These are phyloP conservation scores for Tenthredo mesomela DNA, from an alignment of 2,888 invertebrate species.

Conservation along the genomic window DNA sequence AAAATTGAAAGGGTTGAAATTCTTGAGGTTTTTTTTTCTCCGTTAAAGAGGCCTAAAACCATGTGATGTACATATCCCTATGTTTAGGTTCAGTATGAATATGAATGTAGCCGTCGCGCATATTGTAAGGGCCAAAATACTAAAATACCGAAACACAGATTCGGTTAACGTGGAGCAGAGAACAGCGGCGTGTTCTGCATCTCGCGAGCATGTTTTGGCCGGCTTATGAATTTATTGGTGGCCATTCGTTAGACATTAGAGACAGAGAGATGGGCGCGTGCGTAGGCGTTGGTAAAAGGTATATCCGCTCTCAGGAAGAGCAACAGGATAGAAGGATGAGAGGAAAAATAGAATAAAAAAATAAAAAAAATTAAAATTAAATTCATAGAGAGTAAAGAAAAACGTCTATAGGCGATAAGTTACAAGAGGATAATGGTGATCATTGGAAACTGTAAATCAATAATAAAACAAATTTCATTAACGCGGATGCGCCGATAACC, in stretches of 20 bases:
- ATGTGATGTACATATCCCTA: neutral
- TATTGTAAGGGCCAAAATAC: slow-evolving; percentile 30
- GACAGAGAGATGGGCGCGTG: slow-evolving; percentile 58
- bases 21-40: neutral
- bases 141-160: slow-evolving; percentile 29
- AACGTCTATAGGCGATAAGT: neutral
- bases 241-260: slow-evolving; percentile 76
- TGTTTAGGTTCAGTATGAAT: slow-evolving; percentile 3
- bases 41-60: neutral
- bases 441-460: neutral
- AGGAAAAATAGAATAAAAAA: neutral
- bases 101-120: slow-evolving; percentile 16
- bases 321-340: neutral
- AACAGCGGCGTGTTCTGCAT: slow-evolving; percentile 69
- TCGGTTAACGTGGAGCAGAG: slow-evolving; percentile 58
- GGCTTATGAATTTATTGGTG: slow-evolving; percentile 77
- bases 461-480: neutral
- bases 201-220: slow-evolving; percentile 73
- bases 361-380: neutral
- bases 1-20: neutral
- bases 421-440: neutral
- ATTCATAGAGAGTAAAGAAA: neutral
- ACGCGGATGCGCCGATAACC: neutral
- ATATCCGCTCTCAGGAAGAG: slow-evolving; percentile 19
- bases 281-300: slow-evolving; percentile 71